Evolutionary conservation across 1,140 invertebrate genomes (phyloP).

Genomic region (Drosophila watanabei): DNA sequence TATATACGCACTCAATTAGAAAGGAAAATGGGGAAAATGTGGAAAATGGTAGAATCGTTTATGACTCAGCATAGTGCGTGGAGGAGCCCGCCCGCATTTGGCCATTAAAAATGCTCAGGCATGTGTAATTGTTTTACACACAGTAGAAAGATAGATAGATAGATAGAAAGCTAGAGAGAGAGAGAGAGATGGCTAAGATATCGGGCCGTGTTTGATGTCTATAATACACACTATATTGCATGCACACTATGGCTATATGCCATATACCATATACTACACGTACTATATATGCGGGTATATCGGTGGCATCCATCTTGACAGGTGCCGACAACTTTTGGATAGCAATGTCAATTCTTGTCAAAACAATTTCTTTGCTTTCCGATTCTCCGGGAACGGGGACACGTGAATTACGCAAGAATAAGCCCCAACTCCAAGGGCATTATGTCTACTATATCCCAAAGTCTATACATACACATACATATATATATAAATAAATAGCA

Average conservation of each 20-base stretch:
- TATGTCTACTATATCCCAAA: neutral
- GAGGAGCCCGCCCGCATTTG: conserved; percentile 23
- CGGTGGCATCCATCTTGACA: conserved; percentile 52
- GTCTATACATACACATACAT: conserved; percentile 23
- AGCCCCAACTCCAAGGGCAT: neutral
- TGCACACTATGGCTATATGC: conserved; percentile 20
- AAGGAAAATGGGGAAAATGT: conserved; percentile 62
- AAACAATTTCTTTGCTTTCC: conserved; percentile 43
- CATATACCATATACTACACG: neutral
- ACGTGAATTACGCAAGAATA: conserved; percentile 21
- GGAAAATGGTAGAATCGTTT: conserved; percentile 64
- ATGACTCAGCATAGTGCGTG: conserved; percentile 62
- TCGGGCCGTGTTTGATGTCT: conserved; percentile 37
- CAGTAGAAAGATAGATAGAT: conserved; percentile 6
- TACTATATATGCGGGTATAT: conserved; percentile 24
- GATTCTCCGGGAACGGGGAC: neutral
- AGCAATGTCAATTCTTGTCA: conserved; percentile 54
- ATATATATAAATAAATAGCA: conserved; percentile 39
- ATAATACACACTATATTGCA: conserved; percentile 38
- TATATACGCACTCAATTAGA: conserved; percentile 73
- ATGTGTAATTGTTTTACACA: conserved; percentile 75
- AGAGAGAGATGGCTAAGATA: conserved; percentile 47
- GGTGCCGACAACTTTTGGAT: conserved; percentile 62
- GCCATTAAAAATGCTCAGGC: conserved; percentile 69
- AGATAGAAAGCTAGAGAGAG: neutral